Conservation (phyloP, 2,888 invertebrate species). For the Lucinisca nassula region DNA sequence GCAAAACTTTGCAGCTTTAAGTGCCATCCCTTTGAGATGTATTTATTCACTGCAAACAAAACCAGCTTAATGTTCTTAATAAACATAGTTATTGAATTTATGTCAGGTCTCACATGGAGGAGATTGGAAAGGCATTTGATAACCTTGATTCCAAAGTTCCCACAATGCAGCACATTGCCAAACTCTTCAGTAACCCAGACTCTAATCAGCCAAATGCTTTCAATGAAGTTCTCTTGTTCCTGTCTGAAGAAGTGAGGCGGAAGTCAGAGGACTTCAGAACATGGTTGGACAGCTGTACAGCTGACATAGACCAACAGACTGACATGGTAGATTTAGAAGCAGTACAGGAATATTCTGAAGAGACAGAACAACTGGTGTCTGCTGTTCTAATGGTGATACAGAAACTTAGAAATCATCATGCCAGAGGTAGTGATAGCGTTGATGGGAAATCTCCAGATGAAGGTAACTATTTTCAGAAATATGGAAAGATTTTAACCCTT, state of each 20-base stretch:
- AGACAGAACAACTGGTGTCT: constrained; percentile 89
- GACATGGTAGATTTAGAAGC: background rate
- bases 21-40: too few relatives aligned
- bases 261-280: constrained; percentile 42
- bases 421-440: constrained; percentile 46
- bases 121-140: background rate
- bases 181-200: constrained; percentile 67
- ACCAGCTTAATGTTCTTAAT: too few relatives aligned
- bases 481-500: too few relatives aligned
- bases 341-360: constrained; percentile 53
- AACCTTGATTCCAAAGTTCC: constrained; percentile 10
- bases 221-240: constrained; percentile 70
- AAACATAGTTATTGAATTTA: background rate
- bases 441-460: constrained; percentile 28
- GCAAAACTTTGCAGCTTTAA: too few relatives aligned
- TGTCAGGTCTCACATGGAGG: constrained; percentile 11
- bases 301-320: background rate
- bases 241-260: constrained; percentile 55
- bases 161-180: constrained; percentile 51
- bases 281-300: constrained; percentile 54
- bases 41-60: too few relatives aligned
- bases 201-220: constrained; percentile 66
- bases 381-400: constrained; percentile 90
- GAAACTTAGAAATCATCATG: constrained; percentile 90
- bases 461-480: too few relatives aligned